phyloP scores from a whole-genome alignment of 1,140 invertebrate species.

The Dryas iulia region DNA sequence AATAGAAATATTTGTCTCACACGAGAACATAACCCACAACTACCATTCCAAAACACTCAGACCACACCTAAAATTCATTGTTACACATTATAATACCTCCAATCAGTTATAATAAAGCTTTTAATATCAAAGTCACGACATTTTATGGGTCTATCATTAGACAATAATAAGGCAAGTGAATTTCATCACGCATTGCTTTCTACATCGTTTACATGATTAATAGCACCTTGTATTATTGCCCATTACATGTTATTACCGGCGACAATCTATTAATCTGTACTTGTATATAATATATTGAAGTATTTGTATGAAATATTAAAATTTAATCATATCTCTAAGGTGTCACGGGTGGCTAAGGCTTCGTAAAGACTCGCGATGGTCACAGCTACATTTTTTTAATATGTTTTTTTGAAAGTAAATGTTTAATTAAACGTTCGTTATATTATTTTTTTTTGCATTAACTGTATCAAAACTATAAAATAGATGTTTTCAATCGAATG shows the following conservation, averaged over 20 bases:
- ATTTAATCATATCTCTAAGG: neutral
- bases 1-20: too few relatives aligned
- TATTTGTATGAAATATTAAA: neutral
- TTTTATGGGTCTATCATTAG: neutral
- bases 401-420: neutral
- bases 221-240: neutral
- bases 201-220: conserved; percentile 3
- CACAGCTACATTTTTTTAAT: neutral
- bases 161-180: conserved; percentile 1
- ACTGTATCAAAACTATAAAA: too few relatives aligned
- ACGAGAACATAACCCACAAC: too few relatives aligned
- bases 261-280: neutral
- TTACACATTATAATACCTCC: neutral
- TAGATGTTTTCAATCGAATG: too few relatives aligned
- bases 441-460: too few relatives aligned
- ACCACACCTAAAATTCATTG: neutral
- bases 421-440: too few relatives aligned
- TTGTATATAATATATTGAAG: neutral
- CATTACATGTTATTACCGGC: neutral
- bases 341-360: neutral
- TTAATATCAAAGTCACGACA: neutral
- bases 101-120: neutral
- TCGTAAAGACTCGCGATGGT: neutral
- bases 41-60: too few relatives aligned
- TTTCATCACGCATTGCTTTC: neutral